Base-by-base conservation (phyloP, 2,113 vertebrate genomes). In the Verasper variegatus region DNA sequence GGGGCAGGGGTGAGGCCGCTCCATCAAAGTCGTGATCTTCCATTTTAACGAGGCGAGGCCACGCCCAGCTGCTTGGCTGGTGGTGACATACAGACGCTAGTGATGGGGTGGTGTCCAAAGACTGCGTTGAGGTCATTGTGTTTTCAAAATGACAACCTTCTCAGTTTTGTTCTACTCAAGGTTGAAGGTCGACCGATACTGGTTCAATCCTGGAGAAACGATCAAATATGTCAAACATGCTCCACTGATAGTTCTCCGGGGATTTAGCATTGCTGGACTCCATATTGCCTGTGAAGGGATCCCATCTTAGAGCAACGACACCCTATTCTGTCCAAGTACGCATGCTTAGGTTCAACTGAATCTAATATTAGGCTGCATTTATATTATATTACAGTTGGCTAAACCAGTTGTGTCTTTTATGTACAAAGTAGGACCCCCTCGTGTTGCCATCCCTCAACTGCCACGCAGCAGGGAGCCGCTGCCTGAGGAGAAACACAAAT, bases 1-100 rank as follows among this genome's bases (percentile, higher is more conserved):
- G 51, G 83, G 82, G 47, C 82, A 71, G 23, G 73, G 88, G 87
- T 91, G 40, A 78, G 60, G 80, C 65, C 72, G 68, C 87, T 91
- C 80, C 64, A 86, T 86, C 87, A 82, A 83, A 69, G 77, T 71
- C 45, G 0, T 1, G 60, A 63, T 37, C 74, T 54, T 51, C 62
- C 18, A 20, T 79, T 83, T 86, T 60, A 76, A 12, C 7, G 17
- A 76, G 77, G 18, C 67, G 35, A 73, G 66, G 76, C 84, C 63
- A 64, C 59, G 24, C 78, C 88, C 82, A 75, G 63, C 78, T 64
- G 81, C 67, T 76, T 54, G 27, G 66, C 70, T 49, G 64, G 21
- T 13, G 31, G 42, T 76, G 74, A 57, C 61, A 40, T 51, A 17
- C 63, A 55, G 59, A 13, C 11, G 55, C 51, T 45, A 31, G 54